Evolutionary conservation across 2,888 invertebrate genomes (phyloP).

Genomic region (Tubulanus polymorphus): DNA sequence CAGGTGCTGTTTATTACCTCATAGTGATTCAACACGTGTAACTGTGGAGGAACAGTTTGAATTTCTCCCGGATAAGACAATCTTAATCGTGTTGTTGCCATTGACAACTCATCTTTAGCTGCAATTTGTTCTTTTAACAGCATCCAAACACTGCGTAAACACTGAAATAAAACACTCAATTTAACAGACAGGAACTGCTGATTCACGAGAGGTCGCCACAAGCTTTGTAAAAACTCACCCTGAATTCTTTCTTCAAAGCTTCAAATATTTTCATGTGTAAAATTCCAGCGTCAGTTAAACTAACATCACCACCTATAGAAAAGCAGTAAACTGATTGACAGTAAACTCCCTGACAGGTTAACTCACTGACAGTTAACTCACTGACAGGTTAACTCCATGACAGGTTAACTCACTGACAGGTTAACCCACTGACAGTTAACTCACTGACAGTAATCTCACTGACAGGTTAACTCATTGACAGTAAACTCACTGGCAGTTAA

Average conservation of each 20-base stretch:
- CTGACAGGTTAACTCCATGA: too few relatives aligned
- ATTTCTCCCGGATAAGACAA: constrained; percentile 55
- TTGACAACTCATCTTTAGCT: constrained; percentile 69
- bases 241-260: constrained; percentile 65
- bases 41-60: constrained; percentile 29
- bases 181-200: too few relatives aligned
- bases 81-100: constrained; percentile 65
- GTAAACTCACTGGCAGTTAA: too few relatives aligned
- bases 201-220: too few relatives aligned
- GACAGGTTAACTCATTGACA: too few relatives aligned
- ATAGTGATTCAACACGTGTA: constrained; percentile 24
- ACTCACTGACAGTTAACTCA: too few relatives aligned
- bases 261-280: constrained; percentile 61
- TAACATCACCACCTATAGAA: constrained; percentile 15
- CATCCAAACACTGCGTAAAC: constrained; percentile 45
- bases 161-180: too few relatives aligned
- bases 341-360: neutral
- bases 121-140: constrained; percentile 55
- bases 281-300: constrained; percentile 56
- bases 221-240: constrained; percentile 47
- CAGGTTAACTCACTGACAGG: neutral
- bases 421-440: too few relatives aligned
- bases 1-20: too few relatives aligned
- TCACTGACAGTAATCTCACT: too few relatives aligned
- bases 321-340: too few relatives aligned